Evolutionary conservation across 2,797 vertebrate genomes (phyloP), one percentile per base, ranked within the genome.

Genomic region (Sternarchorhynchus goeldii): DNA sequence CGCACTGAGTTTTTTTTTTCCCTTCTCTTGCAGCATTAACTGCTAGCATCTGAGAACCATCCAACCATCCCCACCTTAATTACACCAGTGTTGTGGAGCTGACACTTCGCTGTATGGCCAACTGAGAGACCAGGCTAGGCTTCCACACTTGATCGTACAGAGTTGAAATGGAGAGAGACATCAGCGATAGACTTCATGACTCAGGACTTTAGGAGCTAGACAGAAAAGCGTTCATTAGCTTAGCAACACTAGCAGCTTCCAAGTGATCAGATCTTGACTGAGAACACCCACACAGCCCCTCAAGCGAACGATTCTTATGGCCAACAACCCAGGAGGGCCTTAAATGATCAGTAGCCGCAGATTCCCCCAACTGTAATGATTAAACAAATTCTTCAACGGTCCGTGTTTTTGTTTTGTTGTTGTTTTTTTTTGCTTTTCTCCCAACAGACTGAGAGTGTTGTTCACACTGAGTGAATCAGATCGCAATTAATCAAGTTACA

Each of bases 291-390:
- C 76, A 63, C 36, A 64, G 59, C 58, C 65, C 65, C 17, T 50
- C 16, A 68, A 59, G 80, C 56, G 65, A 77, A 77, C 36, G 58
- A 45, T 73, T 81, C 39, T 63, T 55, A 80, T 86, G 70, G 84
- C 86, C 83, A 85, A 83, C 84, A 78, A 80, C 85, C 86, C 84
- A 36, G 36, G 1, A 83, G 86, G 80, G 87, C 88, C 88, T 82
- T 78, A 12, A 77, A 45, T 87, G 82, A 81, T 81, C 82, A 79
- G 84, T 79, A 80, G 85, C 84, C 81, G 88, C 84, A 88, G 85
- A 85, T 25, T 25, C 82, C 80, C 78, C 76, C 85, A 63, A n/a
- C 41, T 80, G 77, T 83, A 77, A 62, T 85, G 87, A 88, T 88
- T 87, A 87, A 85, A 32, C 78, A 36, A 45, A 39, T 69, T 1